A percentile compares a stretch with the other conserved stretches of the same genome.
Evolutionary conservation across 2,888 invertebrate species (phyloP).

Genomic region (Trissolcus brochymenae): DNA sequence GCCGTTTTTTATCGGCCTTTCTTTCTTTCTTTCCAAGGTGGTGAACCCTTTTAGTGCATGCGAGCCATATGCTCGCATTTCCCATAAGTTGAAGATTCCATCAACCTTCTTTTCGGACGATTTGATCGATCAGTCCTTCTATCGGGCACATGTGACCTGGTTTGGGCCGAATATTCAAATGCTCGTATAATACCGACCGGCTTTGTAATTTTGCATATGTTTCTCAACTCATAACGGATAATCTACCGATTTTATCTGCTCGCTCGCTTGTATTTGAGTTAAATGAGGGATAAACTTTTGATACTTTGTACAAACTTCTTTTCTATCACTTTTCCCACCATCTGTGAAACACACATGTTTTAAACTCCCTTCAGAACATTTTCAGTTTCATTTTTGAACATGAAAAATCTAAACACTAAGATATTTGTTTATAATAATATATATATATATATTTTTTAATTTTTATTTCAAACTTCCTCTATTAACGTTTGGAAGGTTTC

Average conservation of each 20-base stretch:
- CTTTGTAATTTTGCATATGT: conserved; percentile 4
- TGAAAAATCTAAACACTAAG: too few relatives aligned
- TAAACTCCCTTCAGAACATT: too few relatives aligned
- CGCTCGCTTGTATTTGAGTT: not conserved
- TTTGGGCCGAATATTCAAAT: conserved; percentile 23
- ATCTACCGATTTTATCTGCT: conserved; percentile 1
- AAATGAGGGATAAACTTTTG: not conserved
- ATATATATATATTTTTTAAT: too few relatives aligned
- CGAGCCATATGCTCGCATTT: conserved; percentile 37
- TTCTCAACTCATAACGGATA: not conserved
- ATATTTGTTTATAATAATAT: too few relatives aligned
- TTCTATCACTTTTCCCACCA: not conserved
- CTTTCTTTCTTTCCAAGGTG: conserved; percentile 10
- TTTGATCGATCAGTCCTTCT: conserved; percentile 30
- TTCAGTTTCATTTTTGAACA: too few relatives aligned
- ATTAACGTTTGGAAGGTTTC: too few relatives aligned
- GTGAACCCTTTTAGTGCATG: conserved; percentile 23
- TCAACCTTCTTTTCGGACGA: conserved; percentile 16
- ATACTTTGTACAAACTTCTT: conserved; percentile 3
- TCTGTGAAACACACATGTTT: too few relatives aligned
- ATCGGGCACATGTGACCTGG: conserved; percentile 17
- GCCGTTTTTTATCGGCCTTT: conserved; percentile 1
- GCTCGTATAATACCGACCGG: not conserved
- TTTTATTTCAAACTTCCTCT: too few relatives aligned
- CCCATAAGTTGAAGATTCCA: conserved; percentile 28